Evolutionary conservation across 2,888 invertebrate species (phyloP).

Genomic region (Eurois occulta): DNA sequence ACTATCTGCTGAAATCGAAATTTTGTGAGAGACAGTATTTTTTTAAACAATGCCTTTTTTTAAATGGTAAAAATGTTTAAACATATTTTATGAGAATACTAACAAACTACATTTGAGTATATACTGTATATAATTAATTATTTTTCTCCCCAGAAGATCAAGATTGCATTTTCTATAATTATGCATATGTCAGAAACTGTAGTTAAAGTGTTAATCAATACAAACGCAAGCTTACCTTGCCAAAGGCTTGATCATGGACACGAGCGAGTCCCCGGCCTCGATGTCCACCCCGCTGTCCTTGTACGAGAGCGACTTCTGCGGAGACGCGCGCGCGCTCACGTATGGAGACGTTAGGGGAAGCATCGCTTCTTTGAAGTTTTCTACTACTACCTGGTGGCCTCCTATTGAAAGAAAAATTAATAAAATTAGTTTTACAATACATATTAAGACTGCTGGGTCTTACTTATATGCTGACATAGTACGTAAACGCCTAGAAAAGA

Average conservation of each 20-base stretch:
- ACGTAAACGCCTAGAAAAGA: no score
- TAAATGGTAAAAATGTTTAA: no score
- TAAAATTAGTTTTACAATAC: no score
- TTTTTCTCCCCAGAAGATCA: neutral
- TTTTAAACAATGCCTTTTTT: no score
- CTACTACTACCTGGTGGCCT: slow-evolving; percentile 91
- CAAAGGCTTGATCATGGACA: slow-evolving; percentile 93
- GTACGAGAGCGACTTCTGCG: slow-evolving; percentile 92
- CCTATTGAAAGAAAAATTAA: slow-evolving; percentile 74
- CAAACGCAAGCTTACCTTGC: slow-evolving; percentile 75
- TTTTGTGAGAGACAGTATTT: no score
- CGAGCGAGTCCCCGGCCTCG: slow-evolving; percentile 95
- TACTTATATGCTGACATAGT: no score
- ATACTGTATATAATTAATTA: no score
- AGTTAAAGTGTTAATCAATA: neutral
- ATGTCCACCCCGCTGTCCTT: slow-evolving; percentile 97
- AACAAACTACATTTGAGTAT: no score
- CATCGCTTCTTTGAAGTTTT: slow-evolving; percentile 93
- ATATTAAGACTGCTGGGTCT: no score
- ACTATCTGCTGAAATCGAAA: neutral
- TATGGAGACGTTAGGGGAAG: slow-evolving; percentile 82
- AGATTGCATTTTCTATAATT: neutral
- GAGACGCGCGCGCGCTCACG: slow-evolving; percentile 69
- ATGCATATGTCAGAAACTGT: neutral
- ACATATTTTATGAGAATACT: no score